These are phyloP conservation scores for Rhynchophorus ferrugineus DNA, from an alignment of 1,140 invertebrate species.

Conservation along the genomic window DNA sequence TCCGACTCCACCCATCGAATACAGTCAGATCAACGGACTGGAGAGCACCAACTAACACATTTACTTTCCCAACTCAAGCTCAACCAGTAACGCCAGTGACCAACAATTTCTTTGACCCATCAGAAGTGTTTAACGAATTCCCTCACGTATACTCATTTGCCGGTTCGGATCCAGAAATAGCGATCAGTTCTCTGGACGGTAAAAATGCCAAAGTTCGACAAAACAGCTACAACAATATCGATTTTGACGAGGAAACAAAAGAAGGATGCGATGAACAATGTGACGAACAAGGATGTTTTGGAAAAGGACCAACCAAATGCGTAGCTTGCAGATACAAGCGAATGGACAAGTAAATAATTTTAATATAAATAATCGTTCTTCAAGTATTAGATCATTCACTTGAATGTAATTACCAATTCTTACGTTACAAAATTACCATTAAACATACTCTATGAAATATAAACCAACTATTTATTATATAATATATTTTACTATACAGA, in stretches of 20 bases:
- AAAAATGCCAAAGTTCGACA: slow-evolving; percentile 37
- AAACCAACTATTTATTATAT: background rate
- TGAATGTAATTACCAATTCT: too few species aligned
- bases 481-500: slow-evolving; percentile 40
- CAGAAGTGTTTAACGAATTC: slow-evolving; percentile 55
- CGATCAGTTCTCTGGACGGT: slow-evolving; percentile 60
- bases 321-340: slow-evolving; percentile 70
- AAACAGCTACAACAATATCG: slow-evolving; percentile 37
- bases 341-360: slow-evolving; percentile 62
- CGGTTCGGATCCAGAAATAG: slow-evolving; percentile 60
- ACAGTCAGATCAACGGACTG: slow-evolving; percentile 36
- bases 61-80: slow-evolving; percentile 41
- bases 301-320: slow-evolving; percentile 70
- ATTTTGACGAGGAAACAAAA: slow-evolving; percentile 55
- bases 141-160: slow-evolving; percentile 60
- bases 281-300: slow-evolving; percentile 73
- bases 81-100: slow-evolving; percentile 40
- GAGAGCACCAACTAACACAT: slow-evolving; percentile 38
- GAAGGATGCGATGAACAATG: slow-evolving; percentile 77
- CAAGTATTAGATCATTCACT: background rate
- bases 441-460: too few species aligned
- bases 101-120: slow-evolving; percentile 54
- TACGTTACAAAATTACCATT: too few species aligned
- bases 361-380: background rate
- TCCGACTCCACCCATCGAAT: slow-evolving; percentile 51